Evolutionary conservation across 2,797 vertebrate species (phyloP), one percentile per base, ranked within the genome.

Genomic region (Thamnophis elegans): DNA sequence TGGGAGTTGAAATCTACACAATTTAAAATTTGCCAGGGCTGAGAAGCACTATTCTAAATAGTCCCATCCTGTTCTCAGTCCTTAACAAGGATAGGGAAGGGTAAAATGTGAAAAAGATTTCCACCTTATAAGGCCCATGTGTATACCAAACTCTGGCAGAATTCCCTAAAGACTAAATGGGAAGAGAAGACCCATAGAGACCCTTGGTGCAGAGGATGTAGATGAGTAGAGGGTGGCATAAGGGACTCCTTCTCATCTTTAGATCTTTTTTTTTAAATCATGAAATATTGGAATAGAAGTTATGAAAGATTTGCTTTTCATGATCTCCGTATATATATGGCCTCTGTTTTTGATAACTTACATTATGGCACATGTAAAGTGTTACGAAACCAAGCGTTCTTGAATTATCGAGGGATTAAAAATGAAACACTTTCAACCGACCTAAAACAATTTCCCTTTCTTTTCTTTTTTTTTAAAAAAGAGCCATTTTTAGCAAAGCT

Each of bases 381-480:
- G 73, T 87, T 94, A 95, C 91, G 89, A 95, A 95, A 95, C 93
- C 26, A 68, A 93, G 94, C 78, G 9, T 42, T 78, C 87, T 55
- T 90, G 28, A 89, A 91, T 87, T 54, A 86, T 94, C n/a, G 47
- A 95, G 92, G 92, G 93, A 95, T 89, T 51, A 92, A 95, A 94
- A 82, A 87, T 85, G 87, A 95, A 95, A 92, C 25, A 65, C 88
- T 85, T 53, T 60, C 78, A 51, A 26, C 55, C 0, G 0, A 36
- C 25, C 68, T 32, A 89, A 95, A 95, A 93, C n/a, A 22, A 51
- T 91, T 90, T 91, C 73, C 36, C 73, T 88, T 42, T 42, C 42
- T 42, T 42, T 42, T 42, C 42, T 42, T 51, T 91, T 92, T 88
- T 53, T 8, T 12, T 28, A 25, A 73, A 42, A 94, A 90, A 1